Conservation (phyloP, 2,888 invertebrate genomes). For the Drosophila mayaguana region DNA sequence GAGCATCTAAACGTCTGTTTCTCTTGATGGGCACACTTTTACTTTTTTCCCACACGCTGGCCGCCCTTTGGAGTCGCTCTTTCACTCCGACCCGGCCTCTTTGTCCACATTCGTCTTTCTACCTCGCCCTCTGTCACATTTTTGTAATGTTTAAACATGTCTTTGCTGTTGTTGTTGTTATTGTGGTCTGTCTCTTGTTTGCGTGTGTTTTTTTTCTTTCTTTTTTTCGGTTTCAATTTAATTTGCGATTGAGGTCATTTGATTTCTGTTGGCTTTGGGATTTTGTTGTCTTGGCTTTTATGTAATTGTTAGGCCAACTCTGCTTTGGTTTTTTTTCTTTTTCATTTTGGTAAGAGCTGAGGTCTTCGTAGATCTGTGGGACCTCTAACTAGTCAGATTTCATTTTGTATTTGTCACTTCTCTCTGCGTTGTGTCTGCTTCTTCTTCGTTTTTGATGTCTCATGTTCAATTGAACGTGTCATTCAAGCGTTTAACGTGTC, state of each 20-base stretch:
- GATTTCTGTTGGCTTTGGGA: slow-evolving; percentile 59
- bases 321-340: slow-evolving; percentile 7
- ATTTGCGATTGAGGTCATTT: slow-evolving; percentile 77
- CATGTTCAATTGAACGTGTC: slow-evolving; percentile 78
- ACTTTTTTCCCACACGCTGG: slow-evolving; percentile 3
- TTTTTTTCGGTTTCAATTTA: slow-evolving; percentile 58
- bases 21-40: background rate
- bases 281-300: slow-evolving; percentile 45
- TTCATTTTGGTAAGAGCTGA: slow-evolving; percentile 39
- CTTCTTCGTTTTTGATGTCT: slow-evolving; percentile 42
- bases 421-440: slow-evolving; percentile 2
- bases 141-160: slow-evolving; percentile 54
- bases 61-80: background rate
- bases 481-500: slow-evolving; percentile 72
- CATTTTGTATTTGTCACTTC: slow-evolving; percentile 44
- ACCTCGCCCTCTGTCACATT: slow-evolving; percentile 12
- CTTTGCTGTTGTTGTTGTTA: background rate
- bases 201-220: background rate
- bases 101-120: slow-evolving; percentile 3
- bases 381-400: slow-evolving; percentile 52
- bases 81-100: background rate
- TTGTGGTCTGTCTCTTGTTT: background rate
- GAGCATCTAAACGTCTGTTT: background rate
- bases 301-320: slow-evolving; percentile 59
- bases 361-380: slow-evolving; percentile 29